Conservation (phyloP, 2,113 vertebrate genomes). For the Macquaria ambigua region DNA sequence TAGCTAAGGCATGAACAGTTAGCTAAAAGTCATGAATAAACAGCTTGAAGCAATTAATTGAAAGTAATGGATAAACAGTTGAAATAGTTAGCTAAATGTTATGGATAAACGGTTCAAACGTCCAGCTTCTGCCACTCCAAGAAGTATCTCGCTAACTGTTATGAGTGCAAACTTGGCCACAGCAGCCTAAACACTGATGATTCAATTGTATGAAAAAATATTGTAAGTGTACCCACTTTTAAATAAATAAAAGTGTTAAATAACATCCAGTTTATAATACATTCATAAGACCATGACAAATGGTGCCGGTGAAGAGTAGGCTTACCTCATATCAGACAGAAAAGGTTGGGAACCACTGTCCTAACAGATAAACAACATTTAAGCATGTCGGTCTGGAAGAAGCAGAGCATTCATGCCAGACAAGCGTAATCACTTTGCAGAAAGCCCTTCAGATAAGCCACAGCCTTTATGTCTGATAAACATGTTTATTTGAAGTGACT, state of each 20-base stretch:
- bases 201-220: neutral
- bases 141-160: too few species aligned
- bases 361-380: neutral
- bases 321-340: neutral
- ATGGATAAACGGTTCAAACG: neutral
- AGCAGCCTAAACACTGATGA: neutral
- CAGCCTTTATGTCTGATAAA: slow-evolving; percentile 26
- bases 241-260: neutral
- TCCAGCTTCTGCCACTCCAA: neutral
- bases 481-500: neutral
- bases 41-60: too few species aligned
- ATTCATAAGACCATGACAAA: neutral
- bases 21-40: too few species aligned
- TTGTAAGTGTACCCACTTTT: neutral
- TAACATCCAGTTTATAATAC: neutral
- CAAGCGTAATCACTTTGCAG: neutral
- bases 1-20: too few species aligned
- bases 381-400: neutral
- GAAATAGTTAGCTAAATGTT: neutral
- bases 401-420: neutral
- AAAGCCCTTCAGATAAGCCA: neutral
- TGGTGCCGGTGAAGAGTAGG: neutral
- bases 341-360: neutral
- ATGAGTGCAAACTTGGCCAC: neutral
- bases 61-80: neutral